Conservation (phyloP, 2,888 invertebrate genomes). For the Nebria brevicollis region DNA sequence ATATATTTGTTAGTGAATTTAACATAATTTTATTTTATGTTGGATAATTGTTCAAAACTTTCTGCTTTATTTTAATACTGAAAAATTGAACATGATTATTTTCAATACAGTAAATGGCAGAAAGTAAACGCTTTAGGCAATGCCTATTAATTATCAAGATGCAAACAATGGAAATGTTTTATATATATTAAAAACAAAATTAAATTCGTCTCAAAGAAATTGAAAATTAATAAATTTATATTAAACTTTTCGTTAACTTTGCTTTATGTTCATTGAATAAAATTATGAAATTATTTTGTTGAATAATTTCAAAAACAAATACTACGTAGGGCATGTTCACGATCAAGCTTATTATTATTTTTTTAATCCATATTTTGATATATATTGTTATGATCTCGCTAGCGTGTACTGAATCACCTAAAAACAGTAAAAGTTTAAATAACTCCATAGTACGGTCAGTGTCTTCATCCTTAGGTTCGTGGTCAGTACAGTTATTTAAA, state of each 20-base stretch:
- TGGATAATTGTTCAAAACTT: too few species aligned
- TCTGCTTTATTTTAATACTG: too few species aligned
- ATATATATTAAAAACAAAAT: neutral
- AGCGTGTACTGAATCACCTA: neutral
- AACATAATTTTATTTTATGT: too few species aligned
- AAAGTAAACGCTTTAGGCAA: neutral
- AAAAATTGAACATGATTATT: neutral
- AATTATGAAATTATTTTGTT: neutral
- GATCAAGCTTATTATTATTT: neutral
- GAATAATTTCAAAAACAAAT: neutral
- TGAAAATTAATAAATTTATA: neutral
- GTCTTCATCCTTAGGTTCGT: neutral
- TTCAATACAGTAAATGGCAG: neutral
- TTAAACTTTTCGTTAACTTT: neutral
- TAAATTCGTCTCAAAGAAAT: neutral
- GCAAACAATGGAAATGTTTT: neutral
- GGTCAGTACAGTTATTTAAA: neutral
- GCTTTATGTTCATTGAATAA: neutral
- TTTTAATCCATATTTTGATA: neutral
- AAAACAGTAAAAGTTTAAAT: slow-evolving; percentile 31
- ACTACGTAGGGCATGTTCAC: neutral
- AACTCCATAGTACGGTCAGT: slow-evolving; percentile 13
- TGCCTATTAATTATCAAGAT: neutral
- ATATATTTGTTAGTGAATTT: too few species aligned
- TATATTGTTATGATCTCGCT: neutral